Evolutionary conservation across 1,140 invertebrate species (phyloP), one percentile per base, ranked within the genome.

Genomic region (Ceratosolen fusciceps): DNA sequence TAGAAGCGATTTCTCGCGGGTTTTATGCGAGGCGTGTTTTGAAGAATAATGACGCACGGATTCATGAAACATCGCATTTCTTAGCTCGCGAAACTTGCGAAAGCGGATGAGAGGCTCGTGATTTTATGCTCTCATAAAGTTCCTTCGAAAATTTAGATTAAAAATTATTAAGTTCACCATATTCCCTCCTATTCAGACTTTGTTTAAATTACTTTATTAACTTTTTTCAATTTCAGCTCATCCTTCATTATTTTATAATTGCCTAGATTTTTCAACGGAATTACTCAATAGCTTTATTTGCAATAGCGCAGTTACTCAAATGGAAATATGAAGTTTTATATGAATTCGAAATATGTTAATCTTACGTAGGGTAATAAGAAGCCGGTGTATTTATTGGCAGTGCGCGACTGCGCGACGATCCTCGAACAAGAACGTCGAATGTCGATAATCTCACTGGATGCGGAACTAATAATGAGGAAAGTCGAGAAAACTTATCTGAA

Each of bases 1-100:
- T 52, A 62, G 54, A 72, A 24, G 31, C 39, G 67, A 77, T 70
- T 77, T 77, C 75, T 77, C 67, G 62, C 62, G 29, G 62, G 21
- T 71, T 77, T 77, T 77, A 78, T 65, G 76, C 68, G 47, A 71
- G 76, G 68, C 76, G 76, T 78, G 54, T 72, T 72, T 72, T 78
- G 54, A 72, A 72, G 76, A 78, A 78, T 78, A 72, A 78, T 70
- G 75, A 77, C 65, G 39, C 43, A 65, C 19, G 52, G 39, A 75
- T 75, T 60, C 47, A 47, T 47, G 56, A 74, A 74, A 62, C 72
- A 62, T 74, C 72, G 70, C 29, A 26, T 54, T 72, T 54, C 49
- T 72, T 74, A 24, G 1, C 34, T 39, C 54, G 7, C n/a, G 2
- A 19, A 29, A 58, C 52, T 70, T 77, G 49, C 52, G 65, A 70